These are phyloP conservation scores for Cynocephalus volans DNA, from an alignment of 2,113 vertebrate species.

Conservation along the genomic window DNA sequence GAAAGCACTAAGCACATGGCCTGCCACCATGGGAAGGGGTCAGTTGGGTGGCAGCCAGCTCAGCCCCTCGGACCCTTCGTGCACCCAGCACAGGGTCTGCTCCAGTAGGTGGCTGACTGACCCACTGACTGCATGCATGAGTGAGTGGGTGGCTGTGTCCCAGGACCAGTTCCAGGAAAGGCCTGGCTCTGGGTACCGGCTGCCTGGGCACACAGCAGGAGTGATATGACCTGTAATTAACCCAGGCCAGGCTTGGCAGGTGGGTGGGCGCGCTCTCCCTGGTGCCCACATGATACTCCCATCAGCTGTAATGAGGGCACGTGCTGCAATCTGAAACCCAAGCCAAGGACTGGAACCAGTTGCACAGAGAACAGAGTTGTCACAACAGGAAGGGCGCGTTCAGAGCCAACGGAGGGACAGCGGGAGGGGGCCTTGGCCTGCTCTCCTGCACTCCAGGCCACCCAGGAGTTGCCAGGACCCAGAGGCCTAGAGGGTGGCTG, in stretches of 20 bases:
- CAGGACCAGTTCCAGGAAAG: not conserved
- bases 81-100: fast-evolving
- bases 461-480: not conserved
- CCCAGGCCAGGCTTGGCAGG: not conserved
- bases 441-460: not conserved
- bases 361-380: slow-evolving; percentile 57
- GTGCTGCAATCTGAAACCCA: slow-evolving; percentile 56
- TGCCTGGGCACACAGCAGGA: not conserved
- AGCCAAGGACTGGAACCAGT: slow-evolving; percentile 40
- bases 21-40: not conserved
- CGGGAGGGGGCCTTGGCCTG: not conserved
- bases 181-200: not conserved
- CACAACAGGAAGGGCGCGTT: slow-evolving; percentile 70
- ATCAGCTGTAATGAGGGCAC: not conserved
- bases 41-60: not conserved
- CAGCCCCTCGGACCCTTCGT: not conserved
- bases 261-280: not conserved
- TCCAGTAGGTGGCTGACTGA: fast-evolving
- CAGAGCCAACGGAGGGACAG: slow-evolving; percentile 28
- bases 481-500: not conserved
- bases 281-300: slow-evolving; percentile 39
- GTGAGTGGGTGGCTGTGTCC: not conserved
- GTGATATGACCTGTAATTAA: slow-evolving; percentile 23
- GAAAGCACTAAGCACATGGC: not conserved
- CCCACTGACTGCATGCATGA: fast-evolving